Evolutionary conservation across 37 sponge, comb jelly and placozoan species (phyloP), one percentile per base, ranked within the genome.

Genomic region (Bolinopsis microptera): DNA sequence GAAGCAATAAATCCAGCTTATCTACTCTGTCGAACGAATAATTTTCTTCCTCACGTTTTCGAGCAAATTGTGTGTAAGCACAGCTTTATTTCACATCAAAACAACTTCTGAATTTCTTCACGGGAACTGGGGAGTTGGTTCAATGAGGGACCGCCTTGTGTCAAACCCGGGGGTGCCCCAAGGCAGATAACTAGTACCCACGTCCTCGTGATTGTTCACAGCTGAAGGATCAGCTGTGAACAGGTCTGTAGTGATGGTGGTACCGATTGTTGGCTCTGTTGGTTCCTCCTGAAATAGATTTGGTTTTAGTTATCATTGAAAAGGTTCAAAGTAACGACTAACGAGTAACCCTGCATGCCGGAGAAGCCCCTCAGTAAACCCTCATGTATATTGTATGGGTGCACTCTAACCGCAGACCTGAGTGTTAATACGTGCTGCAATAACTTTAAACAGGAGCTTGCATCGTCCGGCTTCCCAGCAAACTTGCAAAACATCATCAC

Each of bases 101-200:
- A n/a, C n/a, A n/a, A n/a, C n/a, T 72, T 72, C 75, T 28, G 16
- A 27, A 8, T n/a, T 8, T 23, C 8, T 80, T 86, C 90, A 86
- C 8, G 41, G 90, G 30, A 86, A 86, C 61, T 86, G 90, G 5
- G 75, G 75, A 27, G 61, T 86, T 25, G 90, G 27, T 24, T 86
- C 90, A 9, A 86, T 38, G 1, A 86, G 27, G 30, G 90, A 86
- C 31, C 90, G 90, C 30, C 90, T 28, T n/a, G 61, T 86, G 35
- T 86, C 90, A 34, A 86, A 86, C 30, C 61, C 61, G 13, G 90
- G 38, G 41, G 61, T 86, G 16, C 80, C 80, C 90, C 90, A 86
- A 35, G 90, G 90, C 30, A 86, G 48, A 39, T 86, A 86, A 34
- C 61, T 41, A 0, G 61, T 86, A 3, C 38, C 24, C n/a, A 39